Percentiles rank a stretch among this genome's conserved stretches.
Conservation (phyloP, 2,888 invertebrate genomes). For the Sarcophaga rosellei region DNA sequence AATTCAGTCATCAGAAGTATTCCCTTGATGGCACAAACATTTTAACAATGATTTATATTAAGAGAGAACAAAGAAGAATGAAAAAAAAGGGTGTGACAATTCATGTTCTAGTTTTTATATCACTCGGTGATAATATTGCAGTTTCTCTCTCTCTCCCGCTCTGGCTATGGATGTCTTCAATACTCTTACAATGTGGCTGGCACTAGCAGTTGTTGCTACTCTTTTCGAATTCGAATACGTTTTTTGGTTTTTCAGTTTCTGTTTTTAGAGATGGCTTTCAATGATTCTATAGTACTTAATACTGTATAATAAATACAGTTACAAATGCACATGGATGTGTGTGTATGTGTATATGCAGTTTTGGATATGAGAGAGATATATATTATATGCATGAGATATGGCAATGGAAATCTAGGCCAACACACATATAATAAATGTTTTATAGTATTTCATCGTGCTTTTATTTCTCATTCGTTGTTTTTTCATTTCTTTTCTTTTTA, state of each 20-base stretch:
- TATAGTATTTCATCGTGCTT: background rate
- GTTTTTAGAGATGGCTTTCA: slow-evolving; percentile 54
- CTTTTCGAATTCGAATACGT: background rate
- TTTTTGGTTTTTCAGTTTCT: background rate
- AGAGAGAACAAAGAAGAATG: too few species aligned
- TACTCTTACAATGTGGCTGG: background rate
- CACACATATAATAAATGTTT: slow-evolving; percentile 44
- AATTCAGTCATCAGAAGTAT: slow-evolving; percentile 1
- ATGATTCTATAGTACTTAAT: slow-evolving; percentile 11
- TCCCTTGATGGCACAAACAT: slow-evolving; percentile 35
- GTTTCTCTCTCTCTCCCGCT: background rate
- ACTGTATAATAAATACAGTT: background rate
- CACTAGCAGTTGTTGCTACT: background rate
- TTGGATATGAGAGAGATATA: background rate
- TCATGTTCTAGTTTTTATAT: slow-evolving; percentile 16
- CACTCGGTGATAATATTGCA: slow-evolving; percentile 11
- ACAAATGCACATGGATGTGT: background rate
- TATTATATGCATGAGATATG: slow-evolving; percentile 50
- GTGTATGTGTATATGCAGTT: background rate
- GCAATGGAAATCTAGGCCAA: slow-evolving; percentile 68
- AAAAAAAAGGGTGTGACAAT: slow-evolving; percentile 56
- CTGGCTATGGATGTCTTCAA: background rate
- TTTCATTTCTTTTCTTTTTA: background rate
- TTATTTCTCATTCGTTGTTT: background rate
- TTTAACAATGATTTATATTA: slow-evolving; percentile 48